Evolutionary conservation across 2,797 vertebrate genomes (phyloP).

Genomic region (Geotrypetes seraphini): DNA sequence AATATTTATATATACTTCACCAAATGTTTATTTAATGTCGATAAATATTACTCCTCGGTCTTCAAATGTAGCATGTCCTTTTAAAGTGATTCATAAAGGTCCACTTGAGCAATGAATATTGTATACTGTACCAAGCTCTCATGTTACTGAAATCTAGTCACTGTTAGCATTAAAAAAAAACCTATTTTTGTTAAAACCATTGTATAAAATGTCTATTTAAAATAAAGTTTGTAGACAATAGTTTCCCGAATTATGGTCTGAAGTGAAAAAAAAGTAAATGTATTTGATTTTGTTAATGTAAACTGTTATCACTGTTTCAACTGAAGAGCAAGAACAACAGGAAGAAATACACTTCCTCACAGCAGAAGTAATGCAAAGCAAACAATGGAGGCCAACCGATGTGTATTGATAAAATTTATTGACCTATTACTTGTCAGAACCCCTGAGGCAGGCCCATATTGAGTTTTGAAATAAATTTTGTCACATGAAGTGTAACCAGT

Average conservation of each 20-base stretch:
- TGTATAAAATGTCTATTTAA: slow-evolving; percentile 8
- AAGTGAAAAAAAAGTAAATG: background rate
- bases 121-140: slow-evolving; percentile 9
- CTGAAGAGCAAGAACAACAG: too few relatives aligned
- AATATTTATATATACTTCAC: slow-evolving; percentile 61
- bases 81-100: slow-evolving; percentile 38
- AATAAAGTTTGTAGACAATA: slow-evolving; percentile 8
- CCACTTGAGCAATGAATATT: slow-evolving; percentile 34
- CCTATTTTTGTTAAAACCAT: slow-evolving; percentile 6
- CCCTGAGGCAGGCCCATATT: too few relatives aligned
- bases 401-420: too few relatives aligned
- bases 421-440: too few relatives aligned
- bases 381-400: too few relatives aligned
- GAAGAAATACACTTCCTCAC: too few relatives aligned
- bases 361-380: too few relatives aligned
- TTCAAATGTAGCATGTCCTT: slow-evolving; percentile 41
- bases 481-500: background rate
- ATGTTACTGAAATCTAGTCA: slow-evolving; percentile 12
- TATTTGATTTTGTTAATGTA: background rate
- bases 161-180: background rate
- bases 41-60: slow-evolving; percentile 50
- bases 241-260: slow-evolving; percentile 1
- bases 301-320: slow-evolving; percentile 1
- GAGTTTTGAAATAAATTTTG: too few relatives aligned
- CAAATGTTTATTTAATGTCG: slow-evolving; percentile 59